Percentiles rank a stretch among this genome's conserved stretches.
Evolutionary conservation across 2,888 invertebrate genomes (phyloP).

Genomic region (Drosophila sordidapex): DNA sequence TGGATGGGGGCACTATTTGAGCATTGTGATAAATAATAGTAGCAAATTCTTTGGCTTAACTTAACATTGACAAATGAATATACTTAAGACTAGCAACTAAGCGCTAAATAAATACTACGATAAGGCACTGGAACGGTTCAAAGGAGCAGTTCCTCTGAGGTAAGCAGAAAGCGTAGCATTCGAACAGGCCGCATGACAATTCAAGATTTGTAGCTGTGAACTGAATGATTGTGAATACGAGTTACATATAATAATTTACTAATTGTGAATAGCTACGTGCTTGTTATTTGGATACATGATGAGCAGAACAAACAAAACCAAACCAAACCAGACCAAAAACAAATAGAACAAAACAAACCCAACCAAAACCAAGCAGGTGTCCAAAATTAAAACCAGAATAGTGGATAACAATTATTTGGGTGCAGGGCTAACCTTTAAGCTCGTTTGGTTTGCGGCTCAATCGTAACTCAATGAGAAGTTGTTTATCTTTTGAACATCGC

Average conservation of each 20-base stretch:
- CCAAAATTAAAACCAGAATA: constrained; percentile 6
- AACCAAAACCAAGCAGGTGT: constrained; percentile 27
- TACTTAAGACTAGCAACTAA: constrained; percentile 16
- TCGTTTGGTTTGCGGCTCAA: constrained; percentile 40
- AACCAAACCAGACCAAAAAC: constrained; percentile 21
- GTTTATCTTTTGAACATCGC: constrained; percentile 82
- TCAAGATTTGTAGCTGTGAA: constrained; percentile 18
- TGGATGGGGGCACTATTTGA: constrained; percentile 16
- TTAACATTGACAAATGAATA: constrained; percentile 21
- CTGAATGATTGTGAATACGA: constrained; percentile 22
- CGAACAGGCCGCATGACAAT: constrained; percentile 14
- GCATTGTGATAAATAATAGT: constrained; percentile 16
- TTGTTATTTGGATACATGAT: constrained; percentile 39
- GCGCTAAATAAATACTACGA: constrained; percentile 26
- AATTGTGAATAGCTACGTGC: constrained; percentile 27
- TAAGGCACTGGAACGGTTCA: constrained; percentile 17
- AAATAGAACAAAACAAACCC: constrained; percentile 17
- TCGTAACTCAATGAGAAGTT: constrained; percentile 79
- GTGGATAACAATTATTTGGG: constrained; percentile 8
- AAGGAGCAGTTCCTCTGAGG: constrained; percentile 1
- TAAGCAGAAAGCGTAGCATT: constrained; percentile 32
- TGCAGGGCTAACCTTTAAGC: constrained; percentile 54
- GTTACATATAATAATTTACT: constrained; percentile 6
- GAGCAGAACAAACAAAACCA: constrained; percentile 23
- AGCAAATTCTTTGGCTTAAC: constrained; percentile 58